Conservation (phyloP, 2,113 vertebrate genomes). For the Chaetorhynchus papuensis region DNA sequence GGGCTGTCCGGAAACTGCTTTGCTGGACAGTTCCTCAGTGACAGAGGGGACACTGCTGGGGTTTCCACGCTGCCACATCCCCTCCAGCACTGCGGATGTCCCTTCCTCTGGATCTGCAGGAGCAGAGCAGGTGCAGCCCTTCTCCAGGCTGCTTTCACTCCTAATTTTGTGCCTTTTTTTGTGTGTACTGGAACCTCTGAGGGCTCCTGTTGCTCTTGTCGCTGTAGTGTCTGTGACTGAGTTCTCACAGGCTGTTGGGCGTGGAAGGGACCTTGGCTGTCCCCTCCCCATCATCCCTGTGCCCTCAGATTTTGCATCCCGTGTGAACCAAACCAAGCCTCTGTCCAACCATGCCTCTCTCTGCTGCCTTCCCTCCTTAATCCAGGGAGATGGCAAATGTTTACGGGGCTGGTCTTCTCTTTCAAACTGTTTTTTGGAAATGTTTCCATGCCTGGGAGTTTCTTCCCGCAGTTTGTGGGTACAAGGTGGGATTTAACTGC, state of each 20-base stretch:
- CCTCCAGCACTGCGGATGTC: background rate
- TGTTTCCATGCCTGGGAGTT: background rate
- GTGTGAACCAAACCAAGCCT: background rate
- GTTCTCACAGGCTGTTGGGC: background rate
- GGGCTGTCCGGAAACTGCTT: background rate
- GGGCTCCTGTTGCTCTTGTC: background rate
- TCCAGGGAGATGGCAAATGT: background rate
- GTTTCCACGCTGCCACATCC: fast-evolving
- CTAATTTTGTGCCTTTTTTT: background rate
- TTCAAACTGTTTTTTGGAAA: background rate
- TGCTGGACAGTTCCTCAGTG: constrained; percentile 24
- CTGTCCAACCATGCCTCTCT: background rate
- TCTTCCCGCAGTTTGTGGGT: background rate
- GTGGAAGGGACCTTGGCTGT: background rate
- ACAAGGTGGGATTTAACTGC: background rate
- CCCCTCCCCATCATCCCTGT: background rate
- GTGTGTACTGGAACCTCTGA: background rate
- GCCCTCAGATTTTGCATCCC: background rate
- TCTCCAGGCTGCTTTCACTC: background rate
- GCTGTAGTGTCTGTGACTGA: background rate
- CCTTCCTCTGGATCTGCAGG: background rate
- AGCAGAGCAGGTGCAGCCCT: background rate
- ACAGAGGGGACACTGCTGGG: background rate
- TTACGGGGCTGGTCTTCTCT: background rate
- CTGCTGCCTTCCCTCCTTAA: background rate